These are phyloP conservation scores for Mesaphorura yosii DNA, from an alignment of 1,140 invertebrate genomes.

Conservation along the genomic window DNA sequence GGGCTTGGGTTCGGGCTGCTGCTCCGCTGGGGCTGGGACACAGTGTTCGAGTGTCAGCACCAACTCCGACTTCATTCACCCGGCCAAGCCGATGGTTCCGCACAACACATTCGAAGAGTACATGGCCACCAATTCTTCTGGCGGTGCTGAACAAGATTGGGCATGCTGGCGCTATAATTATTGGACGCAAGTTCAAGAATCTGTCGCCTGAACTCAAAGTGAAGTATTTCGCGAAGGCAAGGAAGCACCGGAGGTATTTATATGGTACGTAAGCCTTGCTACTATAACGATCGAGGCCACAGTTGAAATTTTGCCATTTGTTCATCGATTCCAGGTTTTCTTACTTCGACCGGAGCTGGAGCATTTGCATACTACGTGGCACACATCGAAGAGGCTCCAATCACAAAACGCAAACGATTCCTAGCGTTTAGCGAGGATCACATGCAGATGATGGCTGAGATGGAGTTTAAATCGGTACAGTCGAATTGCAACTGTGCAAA, in stretches of 20 bases:
- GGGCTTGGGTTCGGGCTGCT: no score
- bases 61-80: no score
- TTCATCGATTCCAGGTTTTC: not conserved
- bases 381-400: slow-evolving; percentile 38
- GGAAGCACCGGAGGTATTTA: slow-evolving; percentile 34
- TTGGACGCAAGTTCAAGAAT: no score
- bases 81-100: no score
- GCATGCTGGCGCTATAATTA: no score
- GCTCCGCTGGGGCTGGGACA: no score
- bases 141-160: no score
- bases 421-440: slow-evolving; percentile 40
- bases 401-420: slow-evolving; percentile 40
- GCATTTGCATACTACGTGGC: slow-evolving; percentile 31
- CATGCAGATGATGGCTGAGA: slow-evolving; percentile 36
- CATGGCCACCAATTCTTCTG: no score
- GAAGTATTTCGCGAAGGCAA: slow-evolving; percentile 32
- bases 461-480: slow-evolving; percentile 36
- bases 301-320: not conserved
- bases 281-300: slow-evolving; percentile 3
- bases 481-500: not conserved
- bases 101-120: no score
- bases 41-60: no score
- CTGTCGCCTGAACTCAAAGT: slow-evolving; percentile 35
- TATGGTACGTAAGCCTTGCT: slow-evolving; percentile 30
- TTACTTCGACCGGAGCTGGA: slow-evolving; percentile 7